phyloP scores from a whole-genome alignment of 2,113 vertebrate species.

The Prunella fulvescens region DNA sequence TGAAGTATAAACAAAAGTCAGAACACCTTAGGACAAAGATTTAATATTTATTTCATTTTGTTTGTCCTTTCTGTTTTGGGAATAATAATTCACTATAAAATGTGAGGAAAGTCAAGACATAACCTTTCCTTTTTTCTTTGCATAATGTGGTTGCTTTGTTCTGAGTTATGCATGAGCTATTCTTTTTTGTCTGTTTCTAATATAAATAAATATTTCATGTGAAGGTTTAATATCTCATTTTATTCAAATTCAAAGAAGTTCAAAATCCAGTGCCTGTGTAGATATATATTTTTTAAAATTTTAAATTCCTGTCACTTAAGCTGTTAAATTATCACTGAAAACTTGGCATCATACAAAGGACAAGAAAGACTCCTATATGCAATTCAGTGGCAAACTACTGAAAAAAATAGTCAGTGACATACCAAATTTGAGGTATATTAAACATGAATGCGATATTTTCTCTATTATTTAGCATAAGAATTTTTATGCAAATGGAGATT shows the following conservation, averaged over 20 bases:
- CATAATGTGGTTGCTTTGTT: background rate
- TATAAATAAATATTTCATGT: constrained; percentile 20
- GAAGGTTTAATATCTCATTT: constrained; percentile 5
- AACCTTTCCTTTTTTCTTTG: background rate
- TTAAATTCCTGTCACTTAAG: background rate
- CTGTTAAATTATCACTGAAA: background rate
- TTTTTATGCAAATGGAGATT: background rate
- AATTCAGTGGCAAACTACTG: background rate
- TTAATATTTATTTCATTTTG: constrained; percentile 20
- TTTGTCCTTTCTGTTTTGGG: constrained; percentile 14
- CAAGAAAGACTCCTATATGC: background rate
- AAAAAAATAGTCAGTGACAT: background rate
- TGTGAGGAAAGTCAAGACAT: background rate
- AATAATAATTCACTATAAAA: constrained; percentile 9
- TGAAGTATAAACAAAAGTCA: background rate
- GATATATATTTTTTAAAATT: background rate
- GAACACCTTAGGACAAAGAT: background rate
- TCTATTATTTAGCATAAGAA: background rate
- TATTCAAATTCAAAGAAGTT: constrained; percentile 12
- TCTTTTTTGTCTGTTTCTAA: constrained; percentile 9
- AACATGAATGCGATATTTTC: background rate
- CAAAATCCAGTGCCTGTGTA: background rate
- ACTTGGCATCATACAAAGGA: background rate
- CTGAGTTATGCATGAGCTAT: background rate
- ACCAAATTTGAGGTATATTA: background rate